These are phyloP conservation scores for Vollenhovia emeryi DNA, from an alignment of 1,140 invertebrate genomes.

Conservation along the genomic window DNA sequence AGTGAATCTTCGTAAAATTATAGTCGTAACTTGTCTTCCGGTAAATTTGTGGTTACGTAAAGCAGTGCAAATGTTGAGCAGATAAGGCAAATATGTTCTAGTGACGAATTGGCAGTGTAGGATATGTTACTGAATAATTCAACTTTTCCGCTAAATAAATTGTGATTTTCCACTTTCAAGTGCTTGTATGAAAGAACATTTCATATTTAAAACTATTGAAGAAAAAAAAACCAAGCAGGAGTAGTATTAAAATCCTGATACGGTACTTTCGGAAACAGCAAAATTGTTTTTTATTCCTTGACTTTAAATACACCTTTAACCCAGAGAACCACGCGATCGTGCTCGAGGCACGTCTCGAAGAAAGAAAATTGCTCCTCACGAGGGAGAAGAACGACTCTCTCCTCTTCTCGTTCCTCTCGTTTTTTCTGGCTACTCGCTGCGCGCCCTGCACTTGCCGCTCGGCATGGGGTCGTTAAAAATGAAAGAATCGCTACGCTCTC, in stretches of 20 bases:
- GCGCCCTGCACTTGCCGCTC: conserved; percentile 53
- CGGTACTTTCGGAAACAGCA: too few relatives aligned
- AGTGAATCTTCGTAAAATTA: not conserved
- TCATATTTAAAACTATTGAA: not conserved
- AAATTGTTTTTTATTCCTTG: not conserved
- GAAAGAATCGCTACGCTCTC: conserved; percentile 33
- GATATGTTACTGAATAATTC: not conserved
- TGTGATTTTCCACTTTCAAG: not conserved
- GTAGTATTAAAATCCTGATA: not conserved
- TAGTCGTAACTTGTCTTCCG: not conserved
- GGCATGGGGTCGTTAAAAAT: conserved; percentile 57
- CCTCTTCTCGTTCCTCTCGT: not conserved
- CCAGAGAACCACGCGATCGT: conserved; percentile 10
- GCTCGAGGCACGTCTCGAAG: conserved; percentile 2
- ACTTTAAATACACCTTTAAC: conserved; percentile 40
- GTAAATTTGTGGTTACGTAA: conserved; percentile 21
- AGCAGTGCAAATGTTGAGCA: not conserved
- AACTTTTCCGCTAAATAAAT: not conserved
- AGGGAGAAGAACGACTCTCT: not conserved
- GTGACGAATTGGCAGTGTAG: not conserved
- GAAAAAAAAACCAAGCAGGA: not conserved
- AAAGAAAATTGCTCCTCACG: conserved; percentile 14
- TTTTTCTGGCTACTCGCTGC: conserved; percentile 26
- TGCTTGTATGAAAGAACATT: not conserved
- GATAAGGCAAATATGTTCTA: not conserved